Base-by-base conservation (phyloP, 2,888 invertebrate genomes). In the Hirtodrosophila confusa region DNA sequence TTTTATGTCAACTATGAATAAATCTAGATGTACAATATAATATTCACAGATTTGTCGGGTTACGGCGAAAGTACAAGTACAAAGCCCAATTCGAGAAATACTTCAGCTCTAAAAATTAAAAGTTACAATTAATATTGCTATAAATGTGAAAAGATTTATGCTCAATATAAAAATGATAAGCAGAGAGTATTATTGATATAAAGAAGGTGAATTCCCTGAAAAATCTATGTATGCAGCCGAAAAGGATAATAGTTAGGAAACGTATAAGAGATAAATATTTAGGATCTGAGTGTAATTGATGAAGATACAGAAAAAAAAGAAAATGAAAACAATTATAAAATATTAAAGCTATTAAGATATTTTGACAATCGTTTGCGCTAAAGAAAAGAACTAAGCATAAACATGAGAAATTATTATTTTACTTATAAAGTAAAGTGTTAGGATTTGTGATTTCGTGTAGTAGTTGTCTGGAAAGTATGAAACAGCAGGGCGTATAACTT, bases 301-400 rank as follows among this genome's bases (percentile, higher is more conserved):
- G 7, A 41, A 31, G 23, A 40, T 36, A 51, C 37, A 61, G 43
- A 57, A 29, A 40, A 40, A 40, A 39, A 45, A n/a, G 1, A 44
- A n/a, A 33, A 41, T 27, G 31, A 39, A 24, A 56, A 37, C 50
- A 9, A 37, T 50, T 17, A 37, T 27, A 43, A 65, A 63, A 54
- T 37, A 50, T 43, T 47, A 66, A 57, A 39, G 11, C 57, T 44
- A 44, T 41, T 63, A 69, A 62, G 66, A 72, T 82, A 79, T 79
- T 17, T 82, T 72, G 80, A 80, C 80, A 80, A 80, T 85, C 80
- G 80, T 75, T 70, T 78, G 83, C 76, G 65, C 65, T 51, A 61
- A 31, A 65, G 11, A 56, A 37, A 8, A 43, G 4, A 27, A 31
- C 7, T 10, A 31, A 11, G n/a, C 11, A 47, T 35, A 57, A 31